Conservation (phyloP, 2,113 vertebrate species). For the Eubucco bourcierii region DNA sequence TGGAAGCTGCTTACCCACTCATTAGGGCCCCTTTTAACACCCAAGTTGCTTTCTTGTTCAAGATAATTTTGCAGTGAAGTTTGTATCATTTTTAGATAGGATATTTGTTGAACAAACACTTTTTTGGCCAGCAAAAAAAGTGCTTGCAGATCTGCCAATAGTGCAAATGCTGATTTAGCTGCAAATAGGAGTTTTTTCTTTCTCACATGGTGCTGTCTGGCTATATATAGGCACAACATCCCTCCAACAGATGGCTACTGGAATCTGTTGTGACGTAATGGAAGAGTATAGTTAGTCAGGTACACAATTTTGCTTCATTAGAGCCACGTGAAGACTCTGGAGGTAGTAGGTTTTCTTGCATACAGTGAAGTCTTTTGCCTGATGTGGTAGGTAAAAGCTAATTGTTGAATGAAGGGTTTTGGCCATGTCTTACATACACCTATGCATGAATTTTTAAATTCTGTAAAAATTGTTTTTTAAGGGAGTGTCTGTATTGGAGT, state of each 20-base stretch:
- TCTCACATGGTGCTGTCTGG: background rate
- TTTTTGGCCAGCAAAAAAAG: slow-evolving; percentile 22
- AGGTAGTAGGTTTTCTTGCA: background rate
- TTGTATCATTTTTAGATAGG: slow-evolving; percentile 26
- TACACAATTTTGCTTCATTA: slow-evolving; percentile 11
- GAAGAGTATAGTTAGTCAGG: background rate
- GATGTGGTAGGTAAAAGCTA: background rate
- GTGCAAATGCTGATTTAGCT: slow-evolving; percentile 42
- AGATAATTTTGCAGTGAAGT: slow-evolving; percentile 33
- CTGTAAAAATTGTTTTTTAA: background rate
- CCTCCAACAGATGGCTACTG: slow-evolving; percentile 29
- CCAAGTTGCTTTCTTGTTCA: slow-evolving; percentile 13
- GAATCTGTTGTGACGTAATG: slow-evolving; percentile 7
- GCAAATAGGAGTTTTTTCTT: background rate
- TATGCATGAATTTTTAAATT: background rate
- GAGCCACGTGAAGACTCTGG: background rate
- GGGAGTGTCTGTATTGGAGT: background rate
- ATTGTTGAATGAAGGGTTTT: background rate
- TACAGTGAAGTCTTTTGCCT: background rate
- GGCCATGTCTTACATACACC: background rate
- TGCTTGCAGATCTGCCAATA: slow-evolving; percentile 10
- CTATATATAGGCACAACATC: slow-evolving; percentile 22
- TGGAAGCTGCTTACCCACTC: slow-evolving; percentile 34
- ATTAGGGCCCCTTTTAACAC: slow-evolving; percentile 34
- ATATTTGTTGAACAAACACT: background rate